Base-by-base conservation (phyloP, 2,797 vertebrate species). In the Acestrorhynchus altus region DNA sequence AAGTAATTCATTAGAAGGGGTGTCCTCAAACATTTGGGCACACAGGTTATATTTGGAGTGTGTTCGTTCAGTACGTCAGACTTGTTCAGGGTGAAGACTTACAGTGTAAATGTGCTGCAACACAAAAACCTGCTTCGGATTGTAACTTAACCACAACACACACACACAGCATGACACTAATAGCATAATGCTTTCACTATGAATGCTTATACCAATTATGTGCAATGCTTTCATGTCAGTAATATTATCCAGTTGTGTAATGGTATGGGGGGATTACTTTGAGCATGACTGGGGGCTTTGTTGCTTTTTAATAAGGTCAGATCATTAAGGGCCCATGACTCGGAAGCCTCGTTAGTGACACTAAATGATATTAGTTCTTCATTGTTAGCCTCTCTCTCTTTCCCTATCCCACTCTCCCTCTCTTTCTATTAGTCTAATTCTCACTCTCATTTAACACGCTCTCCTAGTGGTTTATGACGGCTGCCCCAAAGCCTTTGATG, bases 401-500 rank as follows among this genome's bases (percentile, higher is more conserved):
- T 57, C 49, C 40, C 31, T n/a, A n/a, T n/a, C n/a, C n/a, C n/a
- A n/a, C 31, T 60, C 26, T n/a, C 26, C 16, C 56, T 59, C 24
- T 68, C 8, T 44, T 47, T 46, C 26, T 18, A 0, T 6, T 5
- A 1, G 0, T 15, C 26, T 28, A 9, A 56, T 11, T 26, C 22
- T 56, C 15, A 5, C 24, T 59, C 56, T 31, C 15, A 51, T 31
- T 31, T 59, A 28, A 57, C 2, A 59, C 15, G 18, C 40, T 51
- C 24, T 68, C 54, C 51, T 82, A 96, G 96, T 96, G 71, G 93
- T 95, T 89, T 96, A 96, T 79, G 95, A 93, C 0, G 94, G 94
- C 22, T 96, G 96, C 83, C 96, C 96, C 66, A 94, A 94, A 82
- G 93, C 94, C 0, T 96, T 96, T 0, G 94, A 95, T 51, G 92